These are phyloP conservation scores for Lepidocolaptes lacrymiger DNA, from an alignment of 2,797 vertebrate genomes.

Conservation along the genomic window DNA sequence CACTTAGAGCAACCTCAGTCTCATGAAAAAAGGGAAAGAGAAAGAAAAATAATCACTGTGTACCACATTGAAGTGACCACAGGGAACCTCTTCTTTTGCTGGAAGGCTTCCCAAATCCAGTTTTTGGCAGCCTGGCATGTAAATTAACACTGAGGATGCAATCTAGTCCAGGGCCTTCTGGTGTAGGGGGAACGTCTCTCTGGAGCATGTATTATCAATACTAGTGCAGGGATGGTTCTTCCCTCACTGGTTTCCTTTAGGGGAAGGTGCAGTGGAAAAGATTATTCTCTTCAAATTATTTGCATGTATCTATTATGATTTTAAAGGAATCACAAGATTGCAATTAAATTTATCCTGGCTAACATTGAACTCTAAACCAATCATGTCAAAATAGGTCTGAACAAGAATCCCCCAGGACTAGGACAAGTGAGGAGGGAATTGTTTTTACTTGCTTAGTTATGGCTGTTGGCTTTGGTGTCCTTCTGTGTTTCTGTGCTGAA, in stretches of 20 bases:
- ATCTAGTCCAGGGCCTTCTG: background rate
- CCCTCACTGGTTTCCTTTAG: background rate
- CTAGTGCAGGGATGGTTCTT: background rate
- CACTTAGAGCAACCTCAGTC: background rate
- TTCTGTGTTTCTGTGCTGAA: background rate
- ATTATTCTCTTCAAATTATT: background rate
- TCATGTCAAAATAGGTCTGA: background rate
- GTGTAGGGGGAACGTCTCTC: background rate
- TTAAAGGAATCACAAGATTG: background rate
- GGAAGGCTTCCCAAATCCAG: background rate
- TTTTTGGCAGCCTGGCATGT: background rate
- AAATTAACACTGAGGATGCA: background rate
- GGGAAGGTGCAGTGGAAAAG: background rate
- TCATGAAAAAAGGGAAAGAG: background rate
- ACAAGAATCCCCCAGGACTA: background rate
- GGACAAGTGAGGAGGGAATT: background rate
- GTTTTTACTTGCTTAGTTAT: background rate
- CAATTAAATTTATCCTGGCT: background rate
- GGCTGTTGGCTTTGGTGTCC: background rate
- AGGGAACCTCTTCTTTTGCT: background rate
- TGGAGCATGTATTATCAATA: background rate
- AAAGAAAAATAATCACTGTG: background rate
- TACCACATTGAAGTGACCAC: background rate
- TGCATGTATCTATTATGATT: background rate
- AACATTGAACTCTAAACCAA: background rate